Evolutionary conservation across 2,888 invertebrate genomes (phyloP).

Genomic region (Ceramica pisi): DNA sequence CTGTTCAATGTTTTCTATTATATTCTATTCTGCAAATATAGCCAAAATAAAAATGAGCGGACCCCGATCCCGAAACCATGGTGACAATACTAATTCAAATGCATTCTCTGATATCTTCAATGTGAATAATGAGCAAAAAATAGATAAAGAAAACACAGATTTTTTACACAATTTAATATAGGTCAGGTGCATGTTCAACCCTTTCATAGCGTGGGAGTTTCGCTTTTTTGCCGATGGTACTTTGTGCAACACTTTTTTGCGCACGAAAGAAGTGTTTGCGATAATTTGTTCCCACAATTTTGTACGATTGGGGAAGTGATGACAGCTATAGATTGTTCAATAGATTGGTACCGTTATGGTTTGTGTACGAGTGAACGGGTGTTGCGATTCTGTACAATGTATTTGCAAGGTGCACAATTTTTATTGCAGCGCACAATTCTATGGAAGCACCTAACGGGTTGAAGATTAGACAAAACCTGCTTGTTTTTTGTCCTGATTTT

Average conservation of each 20-base stretch:
- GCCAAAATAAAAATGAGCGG: not conserved
- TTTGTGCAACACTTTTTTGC: slow-evolving; percentile 87
- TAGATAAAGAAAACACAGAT: slow-evolving; percentile 81
- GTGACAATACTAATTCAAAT: slow-evolving; percentile 76
- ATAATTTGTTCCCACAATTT: slow-evolving; percentile 90
- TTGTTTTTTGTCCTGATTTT: slow-evolving; percentile 3
- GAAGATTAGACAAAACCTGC: slow-evolving; percentile 15
- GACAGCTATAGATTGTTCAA: slow-evolving; percentile 85
- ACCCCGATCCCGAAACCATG: slow-evolving; percentile 48
- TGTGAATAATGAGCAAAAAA: slow-evolving; percentile 87
- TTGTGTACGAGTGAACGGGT: slow-evolving; percentile 60
- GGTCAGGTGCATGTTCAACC: slow-evolving; percentile 90
- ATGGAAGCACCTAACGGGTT: slow-evolving; percentile 59
- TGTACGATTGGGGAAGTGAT: slow-evolving; percentile 85
- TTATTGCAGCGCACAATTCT: slow-evolving; percentile 43
- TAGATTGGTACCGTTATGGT: slow-evolving; percentile 81
- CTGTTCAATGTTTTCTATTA: no score
- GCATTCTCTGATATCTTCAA: slow-evolving; percentile 78
- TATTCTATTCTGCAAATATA: not conserved
- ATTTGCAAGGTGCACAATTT: slow-evolving; percentile 65
- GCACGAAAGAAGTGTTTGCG: slow-evolving; percentile 86
- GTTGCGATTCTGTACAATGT: slow-evolving; percentile 60
- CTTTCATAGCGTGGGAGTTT: slow-evolving; percentile 89
- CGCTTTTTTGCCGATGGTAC: slow-evolving; percentile 78
- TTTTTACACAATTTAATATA: slow-evolving; percentile 85